phyloP scores from a whole-genome alignment of 2,797 vertebrate species.

The Poeciliopsis paucimaculata region DNA sequence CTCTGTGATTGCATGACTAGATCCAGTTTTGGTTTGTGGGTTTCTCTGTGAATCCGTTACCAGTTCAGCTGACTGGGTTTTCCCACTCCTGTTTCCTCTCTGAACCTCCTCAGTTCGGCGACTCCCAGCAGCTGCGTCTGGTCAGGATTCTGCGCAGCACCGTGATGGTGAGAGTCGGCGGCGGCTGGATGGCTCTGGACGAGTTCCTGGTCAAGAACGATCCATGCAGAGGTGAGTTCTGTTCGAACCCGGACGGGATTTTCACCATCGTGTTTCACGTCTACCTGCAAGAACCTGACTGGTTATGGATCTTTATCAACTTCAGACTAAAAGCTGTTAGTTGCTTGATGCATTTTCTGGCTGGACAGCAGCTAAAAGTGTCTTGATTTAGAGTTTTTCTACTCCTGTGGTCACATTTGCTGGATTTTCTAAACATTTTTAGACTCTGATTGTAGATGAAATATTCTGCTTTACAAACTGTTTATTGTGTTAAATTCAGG shows the following conservation, averaged over 20 bases:
- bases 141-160: slow-evolving; percentile 97
- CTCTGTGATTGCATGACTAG: slow-evolving; percentile 63
- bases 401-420: neutral
- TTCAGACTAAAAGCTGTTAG: neutral
- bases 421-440: neutral
- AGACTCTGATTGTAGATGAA: neutral
- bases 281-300: neutral
- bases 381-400: neutral
- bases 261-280: neutral
- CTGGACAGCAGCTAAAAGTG: neutral
- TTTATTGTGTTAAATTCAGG: neutral
- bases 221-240: slow-evolving; percentile 94
- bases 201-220: slow-evolving; percentile 98
- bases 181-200: slow-evolving; percentile 99
- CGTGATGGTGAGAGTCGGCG: slow-evolving; percentile 97
- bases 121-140: slow-evolving; percentile 98
- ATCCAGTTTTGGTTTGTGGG: slow-evolving; percentile 24
- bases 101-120: slow-evolving; percentile 87
- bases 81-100: neutral
- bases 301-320: neutral
- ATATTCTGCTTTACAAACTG: neutral
- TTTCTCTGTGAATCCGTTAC: slow-evolving; percentile 14
- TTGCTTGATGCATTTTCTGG: neutral
- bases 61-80: slow-evolving; percentile 24
- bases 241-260: neutral